Evolutionary conservation across 1,140 invertebrate species (phyloP).

Genomic region (Camponotus floridanus): DNA sequence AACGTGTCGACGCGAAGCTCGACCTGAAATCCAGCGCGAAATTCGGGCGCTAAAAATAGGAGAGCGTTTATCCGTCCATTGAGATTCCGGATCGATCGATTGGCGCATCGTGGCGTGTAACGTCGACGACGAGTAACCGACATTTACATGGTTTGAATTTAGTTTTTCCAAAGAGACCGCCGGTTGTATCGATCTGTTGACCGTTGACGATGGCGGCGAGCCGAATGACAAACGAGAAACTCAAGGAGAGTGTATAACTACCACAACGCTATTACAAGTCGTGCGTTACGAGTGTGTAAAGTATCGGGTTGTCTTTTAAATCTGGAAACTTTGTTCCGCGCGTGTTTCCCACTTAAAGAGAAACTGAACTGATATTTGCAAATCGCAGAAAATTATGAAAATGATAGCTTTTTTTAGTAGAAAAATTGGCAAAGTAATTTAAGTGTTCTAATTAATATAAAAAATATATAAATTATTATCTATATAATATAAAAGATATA

Average conservation of each 20-base stretch:
- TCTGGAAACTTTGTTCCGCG: background rate
- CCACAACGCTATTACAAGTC: background rate
- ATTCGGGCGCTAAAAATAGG: slow-evolving; percentile 61
- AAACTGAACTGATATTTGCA: no score
- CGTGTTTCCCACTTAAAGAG: background rate
- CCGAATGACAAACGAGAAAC: slow-evolving; percentile 41
- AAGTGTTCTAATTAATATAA: no score
- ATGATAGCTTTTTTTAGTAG: no score
- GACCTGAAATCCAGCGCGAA: slow-evolving; percentile 50
- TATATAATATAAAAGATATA: no score
- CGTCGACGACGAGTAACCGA: slow-evolving; percentile 47
- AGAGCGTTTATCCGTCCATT: slow-evolving; percentile 58
- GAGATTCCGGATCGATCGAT: slow-evolving; percentile 58
- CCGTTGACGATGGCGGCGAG: slow-evolving; percentile 15
- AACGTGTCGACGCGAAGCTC: background rate
- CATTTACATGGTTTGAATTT: slow-evolving; percentile 62
- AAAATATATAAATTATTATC: no score
- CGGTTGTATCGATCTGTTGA: slow-evolving; percentile 55
- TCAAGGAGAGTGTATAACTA: slow-evolving; percentile 39
- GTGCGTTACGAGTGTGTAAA: background rate
- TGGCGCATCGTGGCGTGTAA: slow-evolving; percentile 54
- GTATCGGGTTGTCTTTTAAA: slow-evolving; percentile 33
- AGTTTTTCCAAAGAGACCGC: slow-evolving; percentile 47
- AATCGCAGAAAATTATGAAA: no score
- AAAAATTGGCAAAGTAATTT: no score